Evolutionary conservation across 1,140 invertebrate genomes (phyloP), one percentile per base, ranked within the genome.

Genomic region (Ostrea denselamellosa): DNA sequence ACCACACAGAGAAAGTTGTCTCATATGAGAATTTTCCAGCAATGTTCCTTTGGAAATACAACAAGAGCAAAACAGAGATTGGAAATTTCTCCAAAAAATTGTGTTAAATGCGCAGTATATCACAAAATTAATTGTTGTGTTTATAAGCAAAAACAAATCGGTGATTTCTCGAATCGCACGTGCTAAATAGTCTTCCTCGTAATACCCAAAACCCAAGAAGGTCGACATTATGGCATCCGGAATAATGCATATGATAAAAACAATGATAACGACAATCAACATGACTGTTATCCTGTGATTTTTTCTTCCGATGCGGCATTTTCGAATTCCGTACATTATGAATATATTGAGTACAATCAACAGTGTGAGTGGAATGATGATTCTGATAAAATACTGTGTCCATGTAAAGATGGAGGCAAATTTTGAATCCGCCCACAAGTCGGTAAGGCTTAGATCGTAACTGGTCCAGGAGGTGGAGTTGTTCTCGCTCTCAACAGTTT

Each of bases 241-340:
- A 52, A 96, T 95, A 92, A 97, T 97, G 91, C 97, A 97, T 2
- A 97, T 93, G 14, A 97, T 94, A 93, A 97, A 97, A 83, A 97
- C 95, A 8, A 97, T 94, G 2, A 97, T 97, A 2, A 97, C 96
- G 10, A 96, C 96, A 71, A 97, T 97, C 17, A 97, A 94, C 90
- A 97, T 97, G 17, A 97, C 95, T 2, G 97, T 97, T 86, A 97
- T 97, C 68, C 97, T 91, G 83, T 93, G 87, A 68, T 92, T 90
- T 28, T 87, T 85, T 22, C 91, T 81, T 22, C 89, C 85, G 8
- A 91, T 34, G 2, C 92, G 89, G 90, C 93, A 93, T 87, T 90
- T 88, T 58, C 93, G 96, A 5, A 97, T 96, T 10, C 97, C 96
- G 86, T 96, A 94, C 14, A 97, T 96, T 28, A 97, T 96, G 91